Conservation (phyloP, 64 coral and sea anemone genomes). For the Dendronephthya gigantea region DNA sequence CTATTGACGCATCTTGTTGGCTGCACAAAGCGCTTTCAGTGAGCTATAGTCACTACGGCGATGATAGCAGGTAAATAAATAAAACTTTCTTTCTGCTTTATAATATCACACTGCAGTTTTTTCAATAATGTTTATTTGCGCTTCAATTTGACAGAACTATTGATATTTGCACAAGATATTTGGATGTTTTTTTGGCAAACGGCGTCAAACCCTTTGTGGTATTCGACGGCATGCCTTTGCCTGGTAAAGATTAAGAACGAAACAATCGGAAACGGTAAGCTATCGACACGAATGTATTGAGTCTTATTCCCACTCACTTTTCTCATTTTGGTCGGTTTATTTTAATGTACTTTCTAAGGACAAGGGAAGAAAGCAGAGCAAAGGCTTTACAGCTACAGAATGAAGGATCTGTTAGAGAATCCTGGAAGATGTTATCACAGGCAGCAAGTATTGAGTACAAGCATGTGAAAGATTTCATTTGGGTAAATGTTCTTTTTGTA, state of each 20-base stretch:
- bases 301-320: background rate
- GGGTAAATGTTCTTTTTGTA: too few relatives aligned
- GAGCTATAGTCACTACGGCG: background rate
- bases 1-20: background rate
- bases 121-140: too few relatives aligned
- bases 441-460: too few relatives aligned
- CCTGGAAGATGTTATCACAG: too few relatives aligned
- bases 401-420: too few relatives aligned
- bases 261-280: background rate
- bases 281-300: background rate
- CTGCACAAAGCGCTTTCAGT: background rate
- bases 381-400: too few relatives aligned
- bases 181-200: background rate
- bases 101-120: too few relatives aligned
- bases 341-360: too few relatives aligned
- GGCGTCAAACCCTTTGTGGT: background rate
- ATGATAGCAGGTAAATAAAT: background rate
- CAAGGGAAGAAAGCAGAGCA: too few relatives aligned
- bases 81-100: too few relatives aligned
- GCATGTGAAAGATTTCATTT: too few relatives aligned
- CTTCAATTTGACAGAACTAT: background rate
- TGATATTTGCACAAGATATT: background rate
- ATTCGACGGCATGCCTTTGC: background rate
- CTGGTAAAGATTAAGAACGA: background rate
- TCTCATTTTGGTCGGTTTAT: too few relatives aligned